phyloP scores from a whole-genome alignment of 2,797 vertebrate species.

The Labeo calbasu region DNA sequence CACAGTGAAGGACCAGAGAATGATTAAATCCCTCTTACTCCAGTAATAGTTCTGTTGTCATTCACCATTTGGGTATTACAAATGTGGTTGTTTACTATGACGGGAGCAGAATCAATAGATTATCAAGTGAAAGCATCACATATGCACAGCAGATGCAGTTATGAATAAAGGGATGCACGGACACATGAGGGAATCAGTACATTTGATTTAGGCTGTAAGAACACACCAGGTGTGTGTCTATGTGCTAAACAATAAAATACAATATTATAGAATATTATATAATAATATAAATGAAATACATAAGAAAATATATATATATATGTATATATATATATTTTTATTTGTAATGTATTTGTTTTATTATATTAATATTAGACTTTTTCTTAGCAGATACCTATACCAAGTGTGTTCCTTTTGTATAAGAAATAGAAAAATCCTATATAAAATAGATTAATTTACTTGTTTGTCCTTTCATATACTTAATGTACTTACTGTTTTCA shows the following conservation, averaged over 20 bases:
- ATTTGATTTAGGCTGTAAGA: background rate
- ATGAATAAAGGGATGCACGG: constrained; percentile 2
- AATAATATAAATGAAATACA: background rate
- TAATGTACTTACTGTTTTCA: too few species aligned
- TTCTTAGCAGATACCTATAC: background rate
- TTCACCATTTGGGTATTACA: constrained; percentile 27
- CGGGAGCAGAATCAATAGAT: constrained; percentile 19
- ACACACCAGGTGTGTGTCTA: background rate
- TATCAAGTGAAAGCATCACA: background rate
- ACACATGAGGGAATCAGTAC: background rate
- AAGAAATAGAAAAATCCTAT: background rate
- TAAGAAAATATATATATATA: too few species aligned
- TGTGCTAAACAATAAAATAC: background rate
- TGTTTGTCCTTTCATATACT: background rate
- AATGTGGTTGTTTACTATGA: background rate
- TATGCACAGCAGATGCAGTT: constrained; percentile 15
- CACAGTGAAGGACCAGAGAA: constrained; percentile 51
- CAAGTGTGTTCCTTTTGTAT: background rate
- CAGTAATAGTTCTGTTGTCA: constrained; percentile 32
- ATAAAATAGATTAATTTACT: background rate
- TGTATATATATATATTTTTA: too few species aligned
- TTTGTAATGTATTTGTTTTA: too few species aligned
- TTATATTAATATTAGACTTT: background rate
- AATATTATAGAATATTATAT: background rate
- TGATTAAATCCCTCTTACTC: constrained; percentile 34